A percentile compares a stretch with the other conserved stretches of the same genome.
Evolutionary conservation across 2,797 vertebrate species (phyloP).

Genomic region (Sarcoramphus papa): DNA sequence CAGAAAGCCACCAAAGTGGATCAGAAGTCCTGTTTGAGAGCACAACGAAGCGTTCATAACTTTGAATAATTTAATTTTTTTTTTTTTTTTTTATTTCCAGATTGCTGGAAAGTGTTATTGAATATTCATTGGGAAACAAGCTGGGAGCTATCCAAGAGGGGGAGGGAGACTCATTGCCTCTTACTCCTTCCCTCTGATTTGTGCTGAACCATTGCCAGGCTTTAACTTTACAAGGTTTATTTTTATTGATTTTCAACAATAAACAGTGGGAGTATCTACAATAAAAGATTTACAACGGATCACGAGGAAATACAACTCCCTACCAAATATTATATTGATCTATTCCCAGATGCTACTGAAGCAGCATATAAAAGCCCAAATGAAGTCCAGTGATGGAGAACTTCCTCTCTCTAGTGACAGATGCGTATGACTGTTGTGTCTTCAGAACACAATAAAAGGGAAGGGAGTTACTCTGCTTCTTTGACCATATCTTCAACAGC

Average conservation of each 20-base stretch:
- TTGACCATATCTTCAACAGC: constrained; percentile 44
- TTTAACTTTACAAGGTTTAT: constrained; percentile 56
- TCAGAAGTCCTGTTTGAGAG: neutral
- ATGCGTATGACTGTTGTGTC: constrained; percentile 9
- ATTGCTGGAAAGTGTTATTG: constrained; percentile 13
- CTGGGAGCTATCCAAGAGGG: constrained; percentile 8
- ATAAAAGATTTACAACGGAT: constrained; percentile 42
- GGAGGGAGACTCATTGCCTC: neutral
- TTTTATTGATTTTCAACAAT: constrained; percentile 53
- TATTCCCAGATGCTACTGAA: constrained; percentile 51
- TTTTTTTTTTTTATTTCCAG: neutral
- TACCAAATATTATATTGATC: constrained; percentile 28
- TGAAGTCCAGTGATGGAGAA: constrained; percentile 36
- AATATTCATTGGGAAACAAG: constrained; percentile 31
- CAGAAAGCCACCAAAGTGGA: neutral
- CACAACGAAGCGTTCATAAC: neutral
- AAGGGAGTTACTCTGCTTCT: constrained; percentile 42
- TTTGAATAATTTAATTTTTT: neutral
- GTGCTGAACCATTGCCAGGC: constrained; percentile 21
- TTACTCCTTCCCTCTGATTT: constrained; percentile 22
- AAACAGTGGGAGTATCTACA: constrained; percentile 48
- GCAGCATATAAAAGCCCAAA: constrained; percentile 7
- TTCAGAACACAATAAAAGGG: constrained; percentile 52
- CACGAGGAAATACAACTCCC: neutral
- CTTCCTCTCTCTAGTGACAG: constrained; percentile 30